Evolutionary conservation across 2,888 invertebrate species (phyloP).

Genomic region (Vanessa cardui): DNA sequence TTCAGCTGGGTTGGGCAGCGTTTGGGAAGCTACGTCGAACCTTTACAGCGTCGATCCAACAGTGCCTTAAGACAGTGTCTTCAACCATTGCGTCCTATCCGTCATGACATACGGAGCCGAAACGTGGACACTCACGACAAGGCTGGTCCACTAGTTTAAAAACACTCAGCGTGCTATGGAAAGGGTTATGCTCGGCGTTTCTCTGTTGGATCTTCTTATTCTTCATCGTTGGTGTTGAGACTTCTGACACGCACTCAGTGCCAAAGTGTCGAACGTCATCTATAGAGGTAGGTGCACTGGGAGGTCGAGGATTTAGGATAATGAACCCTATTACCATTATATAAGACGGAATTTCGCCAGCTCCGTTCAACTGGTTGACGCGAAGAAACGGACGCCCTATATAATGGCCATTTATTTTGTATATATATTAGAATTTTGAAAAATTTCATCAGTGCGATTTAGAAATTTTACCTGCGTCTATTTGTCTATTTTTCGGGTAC

Average conservation of each 20-base stretch:
- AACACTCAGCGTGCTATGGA: no score
- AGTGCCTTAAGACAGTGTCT: no score
- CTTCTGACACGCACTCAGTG: conserved; percentile 67
- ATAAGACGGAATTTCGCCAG: conserved; percentile 58
- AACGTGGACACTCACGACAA: no score
- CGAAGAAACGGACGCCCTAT: conserved; percentile 74
- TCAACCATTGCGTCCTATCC: no score
- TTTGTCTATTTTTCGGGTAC: conserved; percentile 43
- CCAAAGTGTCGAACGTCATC: conserved; percentile 59
- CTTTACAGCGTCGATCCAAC: no score
- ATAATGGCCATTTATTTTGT: conserved; percentile 20
- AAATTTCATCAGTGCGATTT: conserved; percentile 64
- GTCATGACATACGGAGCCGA: no score
- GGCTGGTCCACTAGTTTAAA: no score
- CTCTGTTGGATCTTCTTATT: no score
- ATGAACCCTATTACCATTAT: conserved; percentile 33
- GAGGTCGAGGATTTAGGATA: conserved; percentile 46
- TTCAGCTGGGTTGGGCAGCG: no score
- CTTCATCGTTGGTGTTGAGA: conserved; percentile 66
- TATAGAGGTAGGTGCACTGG: conserved; percentile 68
- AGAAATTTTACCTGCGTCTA: conserved; percentile 63
- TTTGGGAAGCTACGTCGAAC: no score
- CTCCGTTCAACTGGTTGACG: conserved; percentile 67
- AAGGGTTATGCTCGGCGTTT: no score
- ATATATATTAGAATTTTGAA: conserved; percentile 46